Conservation (phyloP, 2,888 invertebrate species). For the Amphipyra tragopoginis region DNA sequence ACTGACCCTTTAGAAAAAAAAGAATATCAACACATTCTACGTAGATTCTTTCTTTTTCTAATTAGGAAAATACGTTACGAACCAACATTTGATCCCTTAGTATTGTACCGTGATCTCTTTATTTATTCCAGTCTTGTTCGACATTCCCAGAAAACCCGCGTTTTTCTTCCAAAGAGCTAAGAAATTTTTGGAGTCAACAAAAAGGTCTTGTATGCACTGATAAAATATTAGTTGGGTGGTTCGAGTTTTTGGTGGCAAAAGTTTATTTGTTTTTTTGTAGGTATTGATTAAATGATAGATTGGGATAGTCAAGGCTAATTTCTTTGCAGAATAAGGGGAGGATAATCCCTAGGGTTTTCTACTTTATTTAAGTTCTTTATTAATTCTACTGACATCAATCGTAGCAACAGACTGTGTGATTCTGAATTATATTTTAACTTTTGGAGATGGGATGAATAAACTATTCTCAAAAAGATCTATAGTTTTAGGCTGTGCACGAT, state of each 20-base stretch:
- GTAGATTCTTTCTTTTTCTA: conserved; percentile 45
- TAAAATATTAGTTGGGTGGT: conserved; percentile 35
- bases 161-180: conserved; percentile 52
- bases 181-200: conserved; percentile 64
- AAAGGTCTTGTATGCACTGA: conserved; percentile 39
- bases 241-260: conserved; percentile 4
- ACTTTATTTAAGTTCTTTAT: no score
- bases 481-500: no score
- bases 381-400: no score
- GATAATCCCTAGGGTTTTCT: no score
- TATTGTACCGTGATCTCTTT: conserved; percentile 73
- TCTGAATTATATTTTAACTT: no score
- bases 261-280: background rate
- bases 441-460: no score
- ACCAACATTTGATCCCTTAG: conserved; percentile 54
- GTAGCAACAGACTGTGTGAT: no score
- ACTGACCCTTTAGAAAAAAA: conserved; percentile 8
- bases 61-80: conserved; percentile 59
- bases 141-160: conserved; percentile 27
- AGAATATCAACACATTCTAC: conserved; percentile 13
- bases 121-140: conserved; percentile 76
- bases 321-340: no score
- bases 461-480: no score
- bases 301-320: no score
- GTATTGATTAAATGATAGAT: no score